phyloP scores from a whole-genome alignment of 2,888 invertebrate genomes.

The Abscondita cerata region DNA sequence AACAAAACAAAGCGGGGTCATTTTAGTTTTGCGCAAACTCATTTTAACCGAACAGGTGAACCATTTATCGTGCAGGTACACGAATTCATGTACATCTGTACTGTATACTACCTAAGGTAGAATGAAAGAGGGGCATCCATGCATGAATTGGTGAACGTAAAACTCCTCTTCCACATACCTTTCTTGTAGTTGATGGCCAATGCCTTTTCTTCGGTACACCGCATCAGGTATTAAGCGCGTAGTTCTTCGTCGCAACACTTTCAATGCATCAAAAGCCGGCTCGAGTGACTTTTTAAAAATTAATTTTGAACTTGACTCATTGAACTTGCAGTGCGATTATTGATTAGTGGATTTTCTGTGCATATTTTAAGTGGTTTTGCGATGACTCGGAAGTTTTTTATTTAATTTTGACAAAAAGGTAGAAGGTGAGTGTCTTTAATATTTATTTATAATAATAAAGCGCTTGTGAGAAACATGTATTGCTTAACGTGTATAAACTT shows the following conservation, averaged over 20 bases:
- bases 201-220: constrained; percentile 43
- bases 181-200: constrained; percentile 42
- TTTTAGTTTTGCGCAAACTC: constrained; percentile 37
- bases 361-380: background rate
- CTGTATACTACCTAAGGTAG: constrained; percentile 30
- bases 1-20: constrained; percentile 32
- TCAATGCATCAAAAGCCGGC: background rate
- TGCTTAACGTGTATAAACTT: constrained; percentile 15
- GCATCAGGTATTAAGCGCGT: constrained; percentile 38
- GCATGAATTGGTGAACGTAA: constrained; percentile 41
- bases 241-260: constrained; percentile 11
- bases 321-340: constrained; percentile 5
- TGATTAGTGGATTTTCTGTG: constrained; percentile 7
- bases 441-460: constrained; percentile 16
- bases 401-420: background rate
- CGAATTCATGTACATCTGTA: constrained; percentile 32
- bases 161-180: constrained; percentile 41
- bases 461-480: constrained; percentile 18
- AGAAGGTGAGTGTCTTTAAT: constrained; percentile 22
- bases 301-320: constrained; percentile 23
- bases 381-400: constrained; percentile 22
- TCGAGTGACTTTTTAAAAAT: constrained; percentile 21
- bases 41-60: constrained; percentile 38
- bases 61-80: constrained; percentile 39
- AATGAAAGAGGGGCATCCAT: constrained; percentile 42